Percentiles rank a stretch among this genome's conserved stretches.
phyloP scores from a whole-genome alignment of 30 jellyfish, hydroid and myxozoan species.

The Aurelia aurita region DNA sequence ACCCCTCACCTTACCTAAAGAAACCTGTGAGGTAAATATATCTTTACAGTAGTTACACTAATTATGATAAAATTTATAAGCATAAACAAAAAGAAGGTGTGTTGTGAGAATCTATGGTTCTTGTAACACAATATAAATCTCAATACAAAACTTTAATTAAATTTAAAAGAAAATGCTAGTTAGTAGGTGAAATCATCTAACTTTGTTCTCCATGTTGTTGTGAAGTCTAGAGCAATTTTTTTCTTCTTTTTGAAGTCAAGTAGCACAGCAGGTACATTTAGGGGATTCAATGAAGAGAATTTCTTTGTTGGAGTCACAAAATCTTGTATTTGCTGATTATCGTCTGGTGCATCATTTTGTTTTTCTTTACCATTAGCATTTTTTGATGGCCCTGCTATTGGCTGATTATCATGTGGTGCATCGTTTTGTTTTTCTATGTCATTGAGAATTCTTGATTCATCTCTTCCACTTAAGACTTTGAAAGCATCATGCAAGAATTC shows the following conservation, averaged over 20 bases:
- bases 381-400: too few relatives aligned
- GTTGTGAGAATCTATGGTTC: too few relatives aligned
- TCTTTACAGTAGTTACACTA: too few relatives aligned
- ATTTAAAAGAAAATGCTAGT: too few relatives aligned
- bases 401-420: too few relatives aligned
- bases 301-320: neutral
- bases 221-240: conserved; percentile 22
- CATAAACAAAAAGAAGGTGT: too few relatives aligned
- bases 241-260: conserved; percentile 58
- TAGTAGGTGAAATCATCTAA: too few relatives aligned
- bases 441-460: neutral
- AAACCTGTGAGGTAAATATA: too few relatives aligned
- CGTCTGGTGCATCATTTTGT: neutral
- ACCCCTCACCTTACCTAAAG: too few relatives aligned
- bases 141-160: too few relatives aligned
- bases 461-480: conserved; percentile 42
- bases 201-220: conserved; percentile 49
- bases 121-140: too few relatives aligned
- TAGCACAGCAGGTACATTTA: conserved; percentile 35
- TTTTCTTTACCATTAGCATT: neutral
- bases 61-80: too few relatives aligned
- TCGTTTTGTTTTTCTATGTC: neutral
- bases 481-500: conserved; percentile 73
- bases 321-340: neutral
- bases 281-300: conserved; percentile 51